Conservation (phyloP, 2,797 vertebrate genomes). For the Petrocephalus schoutedeni region DNA sequence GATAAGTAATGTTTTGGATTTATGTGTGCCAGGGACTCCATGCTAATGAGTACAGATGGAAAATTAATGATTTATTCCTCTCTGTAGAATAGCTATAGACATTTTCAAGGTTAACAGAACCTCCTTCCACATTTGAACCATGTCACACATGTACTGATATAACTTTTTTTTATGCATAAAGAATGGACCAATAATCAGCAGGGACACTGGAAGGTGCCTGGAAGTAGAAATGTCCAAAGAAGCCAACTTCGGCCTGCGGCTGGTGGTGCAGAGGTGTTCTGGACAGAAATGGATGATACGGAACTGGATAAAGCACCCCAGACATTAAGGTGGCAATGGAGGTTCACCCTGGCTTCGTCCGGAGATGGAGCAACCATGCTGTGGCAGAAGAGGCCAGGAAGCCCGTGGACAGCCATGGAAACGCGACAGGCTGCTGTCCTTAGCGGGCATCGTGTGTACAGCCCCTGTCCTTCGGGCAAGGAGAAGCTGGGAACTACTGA, state of each 20-base stretch:
- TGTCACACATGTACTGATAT: neutral
- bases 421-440: neutral
- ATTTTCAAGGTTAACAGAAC: neutral
- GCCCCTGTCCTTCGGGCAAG: constrained; percentile 35
- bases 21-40: neutral
- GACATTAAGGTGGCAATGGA: constrained; percentile 64
- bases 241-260: constrained; percentile 87
- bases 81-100: neutral
- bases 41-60: neutral
- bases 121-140: neutral
- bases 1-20: neutral
- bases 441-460: neutral
- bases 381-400: constrained; percentile 1
- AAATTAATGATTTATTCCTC: neutral
- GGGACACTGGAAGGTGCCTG: constrained; percentile 87
- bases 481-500: constrained; percentile 36
- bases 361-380: constrained; percentile 25
- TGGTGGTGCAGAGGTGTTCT: constrained; percentile 91
- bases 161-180: constrained; percentile 38
- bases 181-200: constrained; percentile 92
- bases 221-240: constrained; percentile 97
- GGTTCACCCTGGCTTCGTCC: neutral
- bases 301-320: constrained; percentile 88
- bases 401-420: neutral
- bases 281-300: constrained; percentile 98